A percentile compares a stretch with the other conserved stretches of the same genome.
phyloP scores from a whole-genome alignment of 2,797 vertebrate genomes.

The Alosa sapidissima region DNA sequence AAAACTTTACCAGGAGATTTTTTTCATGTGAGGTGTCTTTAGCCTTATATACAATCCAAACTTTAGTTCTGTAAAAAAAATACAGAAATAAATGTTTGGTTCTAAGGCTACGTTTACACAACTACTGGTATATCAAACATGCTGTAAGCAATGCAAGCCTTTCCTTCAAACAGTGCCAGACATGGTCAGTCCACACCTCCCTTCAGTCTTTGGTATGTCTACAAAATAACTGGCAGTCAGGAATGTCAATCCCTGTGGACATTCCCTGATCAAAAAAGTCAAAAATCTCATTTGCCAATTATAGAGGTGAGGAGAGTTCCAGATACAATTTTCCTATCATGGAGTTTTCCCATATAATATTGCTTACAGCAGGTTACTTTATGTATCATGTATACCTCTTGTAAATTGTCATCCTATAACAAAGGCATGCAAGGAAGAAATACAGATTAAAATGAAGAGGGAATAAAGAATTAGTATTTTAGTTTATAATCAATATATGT shows the following conservation, averaged over 20 bases:
- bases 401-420: constrained; percentile 51
- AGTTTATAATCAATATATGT: not conserved
- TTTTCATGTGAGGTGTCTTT: not conserved
- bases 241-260: not conserved
- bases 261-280: not conserved
- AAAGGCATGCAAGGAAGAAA: constrained; percentile 40
- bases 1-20: not conserved
- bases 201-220: not conserved
- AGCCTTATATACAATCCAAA: not conserved
- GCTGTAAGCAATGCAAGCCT: constrained; percentile 15
- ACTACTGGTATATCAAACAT: constrained; percentile 24
- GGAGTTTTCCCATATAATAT: not conserved
- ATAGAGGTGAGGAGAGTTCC: not conserved
- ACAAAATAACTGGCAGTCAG: not conserved
- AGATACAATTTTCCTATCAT: not conserved
- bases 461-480: not conserved
- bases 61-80: not conserved
- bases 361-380: constrained; percentile 23
- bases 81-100: constrained; percentile 46
- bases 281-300: not conserved
- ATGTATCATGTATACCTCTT: constrained; percentile 53
- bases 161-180: not conserved
- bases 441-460: constrained; percentile 8
- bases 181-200: not conserved
- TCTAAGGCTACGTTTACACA: constrained; percentile 28